phyloP scores from a whole-genome alignment of 2,797 vertebrate genomes.

The Phoeniculus purpureus region DNA sequence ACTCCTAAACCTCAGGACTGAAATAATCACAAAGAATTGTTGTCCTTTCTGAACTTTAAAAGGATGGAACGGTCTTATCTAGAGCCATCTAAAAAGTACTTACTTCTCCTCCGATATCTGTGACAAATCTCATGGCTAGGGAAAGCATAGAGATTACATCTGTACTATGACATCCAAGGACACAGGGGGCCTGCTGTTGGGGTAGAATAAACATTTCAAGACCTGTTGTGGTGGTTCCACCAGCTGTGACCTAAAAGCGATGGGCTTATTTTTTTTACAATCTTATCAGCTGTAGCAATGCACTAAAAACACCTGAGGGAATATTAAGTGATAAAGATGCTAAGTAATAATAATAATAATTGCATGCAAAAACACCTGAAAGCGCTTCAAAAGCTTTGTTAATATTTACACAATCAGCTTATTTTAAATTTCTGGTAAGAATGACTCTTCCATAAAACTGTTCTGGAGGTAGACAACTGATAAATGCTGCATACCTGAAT shows the following conservation, averaged over 20 bases:
- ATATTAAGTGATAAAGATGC: not conserved
- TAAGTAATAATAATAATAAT: not conserved
- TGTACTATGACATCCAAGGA: not conserved
- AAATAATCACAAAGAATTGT: not conserved
- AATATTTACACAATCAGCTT: not conserved
- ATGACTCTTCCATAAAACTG: not conserved
- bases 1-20: not conserved
- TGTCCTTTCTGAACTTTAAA: not conserved
- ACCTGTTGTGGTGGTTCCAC: not conserved
- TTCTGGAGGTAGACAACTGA: not conserved
- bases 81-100: not conserved
- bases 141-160: not conserved
- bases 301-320: not conserved
- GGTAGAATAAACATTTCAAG: not conserved
- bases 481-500: not conserved
- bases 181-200: not conserved
- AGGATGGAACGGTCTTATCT: not conserved
- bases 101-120: not conserved
- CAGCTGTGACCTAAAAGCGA: not conserved
- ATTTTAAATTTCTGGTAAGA: not conserved
- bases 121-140: not conserved
- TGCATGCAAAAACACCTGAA: not conserved
- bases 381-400: not conserved
- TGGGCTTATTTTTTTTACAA: not conserved
- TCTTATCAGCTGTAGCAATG: not conserved